These are phyloP conservation scores for Prenolepis imparis DNA, from an alignment of 2,888 invertebrate genomes.

Conservation along the genomic window DNA sequence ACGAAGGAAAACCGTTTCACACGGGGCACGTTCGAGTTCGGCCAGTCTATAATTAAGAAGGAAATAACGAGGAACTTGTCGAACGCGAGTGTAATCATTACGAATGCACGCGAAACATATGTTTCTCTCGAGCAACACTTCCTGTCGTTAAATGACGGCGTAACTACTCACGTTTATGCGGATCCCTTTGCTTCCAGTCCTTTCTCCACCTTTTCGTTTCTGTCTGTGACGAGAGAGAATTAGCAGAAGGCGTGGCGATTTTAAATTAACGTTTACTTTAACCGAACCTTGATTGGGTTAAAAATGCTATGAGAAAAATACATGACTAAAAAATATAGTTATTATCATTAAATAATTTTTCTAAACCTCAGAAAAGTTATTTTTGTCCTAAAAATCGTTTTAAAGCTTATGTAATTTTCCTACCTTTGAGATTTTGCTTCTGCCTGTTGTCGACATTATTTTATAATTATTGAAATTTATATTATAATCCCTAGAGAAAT, in stretches of 20 bases:
- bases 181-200: constrained; percentile 28
- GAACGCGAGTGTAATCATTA: constrained; percentile 80
- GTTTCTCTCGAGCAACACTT: constrained; percentile 83
- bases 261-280: constrained; percentile 36
- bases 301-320: background rate
- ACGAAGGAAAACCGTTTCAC: constrained; percentile 35
- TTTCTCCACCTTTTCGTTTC: constrained; percentile 16
- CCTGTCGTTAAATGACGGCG: constrained; percentile 85
- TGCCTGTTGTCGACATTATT: background rate
- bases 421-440: background rate
- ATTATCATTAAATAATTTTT: background rate
- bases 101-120: constrained; percentile 83
- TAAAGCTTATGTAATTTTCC: background rate
- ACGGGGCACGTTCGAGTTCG: constrained; percentile 41
- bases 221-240: constrained; percentile 18
- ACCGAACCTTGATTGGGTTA: background rate
- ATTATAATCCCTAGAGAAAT: background rate
- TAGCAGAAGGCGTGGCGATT: constrained; percentile 40
- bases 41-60: constrained; percentile 73
- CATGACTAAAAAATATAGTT: background rate
- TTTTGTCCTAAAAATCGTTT: background rate
- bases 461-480: background rate
- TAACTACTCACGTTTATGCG: constrained; percentile 79
- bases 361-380: background rate
- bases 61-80: constrained; percentile 79